Evolutionary conservation across 2,888 invertebrate genomes (phyloP).

Genomic region (Poecilobothrus nobilitatus): DNA sequence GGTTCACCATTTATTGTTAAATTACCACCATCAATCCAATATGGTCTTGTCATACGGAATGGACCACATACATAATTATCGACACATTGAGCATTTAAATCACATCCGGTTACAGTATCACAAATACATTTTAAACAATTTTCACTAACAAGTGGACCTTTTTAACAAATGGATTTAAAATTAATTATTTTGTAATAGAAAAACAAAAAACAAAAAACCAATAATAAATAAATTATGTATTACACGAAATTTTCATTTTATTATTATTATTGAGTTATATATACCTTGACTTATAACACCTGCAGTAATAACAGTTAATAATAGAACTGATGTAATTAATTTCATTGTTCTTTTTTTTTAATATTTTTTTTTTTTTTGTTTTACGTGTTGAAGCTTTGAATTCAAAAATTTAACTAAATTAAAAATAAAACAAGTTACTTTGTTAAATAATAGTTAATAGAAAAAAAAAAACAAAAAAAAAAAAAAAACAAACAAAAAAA

Average conservation of each 20-base stretch:
- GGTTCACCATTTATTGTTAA: neutral
- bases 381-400: too few relatives aligned
- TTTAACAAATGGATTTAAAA: neutral
- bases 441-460: too few relatives aligned
- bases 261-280: neutral
- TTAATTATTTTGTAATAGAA: neutral
- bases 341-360: neutral
- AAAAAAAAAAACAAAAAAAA: too few relatives aligned
- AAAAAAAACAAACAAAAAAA: too few relatives aligned
- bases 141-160: neutral
- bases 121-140: conserved; percentile 6
- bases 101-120: conserved; percentile 1
- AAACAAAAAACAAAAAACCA: neutral
- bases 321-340: neutral
- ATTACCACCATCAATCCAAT: neutral
- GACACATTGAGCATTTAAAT: neutral
- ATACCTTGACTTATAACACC: neutral
- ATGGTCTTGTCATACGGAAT: neutral
- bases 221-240: neutral
- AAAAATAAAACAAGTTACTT: too few relatives aligned
- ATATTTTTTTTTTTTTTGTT: too few relatives aligned
- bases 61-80: neutral
- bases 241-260: too few relatives aligned
- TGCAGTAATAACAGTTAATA: neutral
- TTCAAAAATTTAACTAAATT: too few relatives aligned